phyloP scores from a whole-genome alignment of 2,888 invertebrate species.

The Dorcus parallelipipedus region DNA sequence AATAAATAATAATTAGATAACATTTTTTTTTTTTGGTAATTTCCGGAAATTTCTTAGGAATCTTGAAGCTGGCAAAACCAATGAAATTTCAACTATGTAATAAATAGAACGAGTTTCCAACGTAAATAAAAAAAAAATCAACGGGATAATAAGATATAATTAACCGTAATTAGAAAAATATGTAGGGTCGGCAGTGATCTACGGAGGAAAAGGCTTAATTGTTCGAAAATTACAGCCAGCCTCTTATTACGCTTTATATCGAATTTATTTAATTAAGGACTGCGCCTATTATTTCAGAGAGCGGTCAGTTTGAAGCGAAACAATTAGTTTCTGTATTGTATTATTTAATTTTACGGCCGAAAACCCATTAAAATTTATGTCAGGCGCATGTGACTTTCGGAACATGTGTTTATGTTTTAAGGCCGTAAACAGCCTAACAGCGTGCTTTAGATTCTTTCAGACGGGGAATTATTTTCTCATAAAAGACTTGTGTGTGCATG shows the following conservation, averaged over 20 bases:
- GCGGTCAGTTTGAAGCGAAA: not conserved
- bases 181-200: not conserved
- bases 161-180: conserved; percentile 12
- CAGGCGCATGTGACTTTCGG: not conserved
- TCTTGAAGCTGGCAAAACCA: not conserved
- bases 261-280: not conserved
- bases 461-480: not conserved
- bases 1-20: too few relatives aligned
- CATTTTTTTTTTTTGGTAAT: too few relatives aligned
- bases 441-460: not conserved
- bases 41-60: not conserved
- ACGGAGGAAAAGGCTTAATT: not conserved
- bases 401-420: not conserved
- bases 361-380: conserved; percentile 8
- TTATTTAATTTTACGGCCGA: conserved; percentile 7
- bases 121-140: too few relatives aligned
- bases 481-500: not conserved
- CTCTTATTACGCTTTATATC: not conserved
- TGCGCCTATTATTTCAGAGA: not conserved
- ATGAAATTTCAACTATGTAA: not conserved
- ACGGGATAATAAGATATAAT: conserved; percentile 11
- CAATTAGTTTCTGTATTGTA: conserved; percentile 3
- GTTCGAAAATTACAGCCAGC: not conserved
- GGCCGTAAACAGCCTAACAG: not conserved
- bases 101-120: not conserved